A percentile compares a stretch with the other conserved stretches of the same genome.
Conservation (phyloP, 2,888 invertebrate species). For the Dryobota labecula region DNA sequence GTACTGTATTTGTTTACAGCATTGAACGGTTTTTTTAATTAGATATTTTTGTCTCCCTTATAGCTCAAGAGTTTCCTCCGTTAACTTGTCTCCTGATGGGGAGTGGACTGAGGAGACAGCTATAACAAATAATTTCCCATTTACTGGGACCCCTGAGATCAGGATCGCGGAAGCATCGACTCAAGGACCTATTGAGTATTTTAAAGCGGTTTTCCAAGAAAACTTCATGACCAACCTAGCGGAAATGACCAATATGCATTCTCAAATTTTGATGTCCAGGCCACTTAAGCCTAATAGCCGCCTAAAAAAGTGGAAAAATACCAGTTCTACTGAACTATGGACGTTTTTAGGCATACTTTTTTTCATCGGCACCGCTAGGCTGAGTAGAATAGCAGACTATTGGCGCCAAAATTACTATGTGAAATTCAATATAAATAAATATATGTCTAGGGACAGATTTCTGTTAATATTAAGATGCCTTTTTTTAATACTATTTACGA, state of each 20-base stretch:
- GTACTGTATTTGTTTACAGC: not conserved
- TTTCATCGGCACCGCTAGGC: slow-evolving; percentile 13
- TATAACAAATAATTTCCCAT: not conserved
- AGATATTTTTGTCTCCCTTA: not conserved
- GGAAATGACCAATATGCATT: not conserved
- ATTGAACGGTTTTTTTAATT: not conserved
- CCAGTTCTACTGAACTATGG: not conserved
- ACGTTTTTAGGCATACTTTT: slow-evolving; percentile 1
- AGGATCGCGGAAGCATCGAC: too few relatives aligned
- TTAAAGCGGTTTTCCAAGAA: too few relatives aligned
- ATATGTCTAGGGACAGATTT: slow-evolving; percentile 36
- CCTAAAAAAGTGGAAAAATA: slow-evolving; percentile 17
- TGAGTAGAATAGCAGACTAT: slow-evolving; percentile 3
- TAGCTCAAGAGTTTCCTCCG: not conserved
- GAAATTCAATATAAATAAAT: slow-evolving; percentile 5
- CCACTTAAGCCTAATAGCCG: slow-evolving; percentile 8
- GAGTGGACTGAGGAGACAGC: slow-evolving; percentile 12
- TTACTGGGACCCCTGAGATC: slow-evolving; percentile 8
- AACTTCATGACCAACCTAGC: not conserved
- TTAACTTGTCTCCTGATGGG: not conserved
- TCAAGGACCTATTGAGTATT: too few relatives aligned
- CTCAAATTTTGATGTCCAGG: not conserved
- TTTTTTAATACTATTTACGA: too few relatives aligned
- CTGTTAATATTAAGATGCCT: slow-evolving; percentile 20
- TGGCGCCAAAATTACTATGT: slow-evolving; percentile 3